phyloP scores from a whole-genome alignment of 37 sponge, comb jelly and placozoan species.

The Agelas oroides region DNA sequence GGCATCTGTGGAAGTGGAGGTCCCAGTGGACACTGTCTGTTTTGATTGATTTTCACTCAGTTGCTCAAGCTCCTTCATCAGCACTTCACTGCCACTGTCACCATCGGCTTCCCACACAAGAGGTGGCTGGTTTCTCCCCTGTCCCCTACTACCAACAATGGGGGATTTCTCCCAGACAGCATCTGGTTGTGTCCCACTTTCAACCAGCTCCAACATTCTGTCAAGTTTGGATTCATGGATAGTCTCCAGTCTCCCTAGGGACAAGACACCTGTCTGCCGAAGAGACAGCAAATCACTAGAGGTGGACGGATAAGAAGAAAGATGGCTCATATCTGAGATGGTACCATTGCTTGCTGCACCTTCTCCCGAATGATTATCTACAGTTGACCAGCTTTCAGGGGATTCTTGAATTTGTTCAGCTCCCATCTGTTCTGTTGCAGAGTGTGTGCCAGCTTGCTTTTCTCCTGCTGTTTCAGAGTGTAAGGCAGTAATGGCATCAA shows the following conservation, averaged over 20 bases:
- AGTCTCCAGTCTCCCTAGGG: conserved; percentile 25
- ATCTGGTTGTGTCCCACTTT: no score
- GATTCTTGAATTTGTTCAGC: no score
- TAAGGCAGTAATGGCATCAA: conserved; percentile 9
- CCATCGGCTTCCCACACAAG: not conserved
- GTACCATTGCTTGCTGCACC: not conserved
- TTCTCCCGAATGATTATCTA: no score
- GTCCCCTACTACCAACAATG: no score
- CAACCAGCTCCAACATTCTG: conserved; percentile 6
- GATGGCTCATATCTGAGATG: no score
- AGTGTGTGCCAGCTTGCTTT: no score
- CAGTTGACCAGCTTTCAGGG: no score
- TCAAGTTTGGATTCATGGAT: conserved; percentile 45
- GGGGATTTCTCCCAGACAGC: no score
- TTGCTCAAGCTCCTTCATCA: conserved; percentile 39
- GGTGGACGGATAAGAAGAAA: no score
- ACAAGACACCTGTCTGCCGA: not conserved
- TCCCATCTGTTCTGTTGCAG: no score
- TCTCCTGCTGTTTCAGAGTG: not conserved
- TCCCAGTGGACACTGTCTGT: no score
- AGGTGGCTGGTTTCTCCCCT: not conserved
- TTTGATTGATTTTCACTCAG: not conserved
- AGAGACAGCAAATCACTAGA: not conserved
- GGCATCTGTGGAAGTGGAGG: no score
- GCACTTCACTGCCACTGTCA: not conserved